phyloP scores from a whole-genome alignment of 2,113 vertebrate genomes.

The Vimba vimba region DNA sequence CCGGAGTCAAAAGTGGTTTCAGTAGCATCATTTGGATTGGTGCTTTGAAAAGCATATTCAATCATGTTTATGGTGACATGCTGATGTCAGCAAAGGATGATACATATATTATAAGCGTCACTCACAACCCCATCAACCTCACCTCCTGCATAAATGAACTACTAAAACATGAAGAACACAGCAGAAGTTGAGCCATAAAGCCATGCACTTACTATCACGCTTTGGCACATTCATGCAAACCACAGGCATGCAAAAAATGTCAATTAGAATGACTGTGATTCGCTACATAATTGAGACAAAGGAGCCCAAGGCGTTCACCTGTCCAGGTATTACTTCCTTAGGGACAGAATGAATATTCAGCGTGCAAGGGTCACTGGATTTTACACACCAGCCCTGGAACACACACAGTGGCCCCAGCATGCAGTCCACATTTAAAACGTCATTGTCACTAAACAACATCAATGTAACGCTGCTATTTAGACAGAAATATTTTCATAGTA shows the following conservation, averaged over 20 bases:
- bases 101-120: not conserved
- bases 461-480: not conserved
- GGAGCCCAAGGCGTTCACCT: slow-evolving; percentile 69
- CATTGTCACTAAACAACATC: slow-evolving; percentile 30
- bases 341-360: slow-evolving; percentile 77
- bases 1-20: not conserved
- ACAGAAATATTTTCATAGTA: not conserved
- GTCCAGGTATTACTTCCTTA: slow-evolving; percentile 83
- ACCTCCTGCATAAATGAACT: slow-evolving; percentile 20
- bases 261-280: not conserved
- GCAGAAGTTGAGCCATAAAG: not conserved
- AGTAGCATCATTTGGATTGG: not conserved
- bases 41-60: not conserved
- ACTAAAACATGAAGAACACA: not conserved
- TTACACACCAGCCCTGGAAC: slow-evolving; percentile 84
- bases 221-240: not conserved
- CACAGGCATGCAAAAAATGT: slow-evolving; percentile 32
- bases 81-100: not conserved
- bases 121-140: slow-evolving; percentile 24
- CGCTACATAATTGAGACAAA: slow-evolving; percentile 25
- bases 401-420: slow-evolving; percentile 61
- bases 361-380: slow-evolving; percentile 76
- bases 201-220: not conserved
- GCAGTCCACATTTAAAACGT: slow-evolving; percentile 3
- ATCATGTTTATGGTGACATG: slow-evolving; percentile 1